phyloP scores from a whole-genome alignment of 2,113 vertebrate species.

The Pycnonotus jocosus region DNA sequence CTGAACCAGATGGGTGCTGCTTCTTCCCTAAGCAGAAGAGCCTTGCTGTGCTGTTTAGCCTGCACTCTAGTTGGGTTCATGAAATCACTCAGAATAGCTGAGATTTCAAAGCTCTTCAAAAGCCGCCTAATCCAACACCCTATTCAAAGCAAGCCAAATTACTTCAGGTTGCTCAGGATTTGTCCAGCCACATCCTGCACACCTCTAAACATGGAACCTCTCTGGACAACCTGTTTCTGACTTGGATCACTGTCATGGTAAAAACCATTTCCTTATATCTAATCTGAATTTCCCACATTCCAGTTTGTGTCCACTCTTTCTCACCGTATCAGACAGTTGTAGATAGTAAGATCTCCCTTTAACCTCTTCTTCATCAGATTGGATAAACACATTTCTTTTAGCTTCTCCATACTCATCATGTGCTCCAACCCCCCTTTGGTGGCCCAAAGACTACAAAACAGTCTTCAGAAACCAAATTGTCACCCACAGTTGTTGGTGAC shows the following conservation, averaged over 20 bases:
- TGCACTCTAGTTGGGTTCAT: background rate
- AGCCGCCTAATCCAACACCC: background rate
- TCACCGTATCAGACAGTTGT: background rate
- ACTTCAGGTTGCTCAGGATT: background rate
- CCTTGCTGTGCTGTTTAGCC: background rate
- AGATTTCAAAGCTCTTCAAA: background rate
- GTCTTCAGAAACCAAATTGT: background rate
- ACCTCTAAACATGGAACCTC: background rate
- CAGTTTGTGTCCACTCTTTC: background rate
- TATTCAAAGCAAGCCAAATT: background rate
- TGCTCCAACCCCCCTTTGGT: background rate
- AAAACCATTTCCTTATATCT: background rate
- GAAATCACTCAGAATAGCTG: background rate
- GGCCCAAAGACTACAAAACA: background rate
- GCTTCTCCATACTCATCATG: background rate
- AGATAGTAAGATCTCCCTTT: background rate
- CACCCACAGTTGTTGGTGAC: background rate
- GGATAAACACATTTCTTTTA: background rate
- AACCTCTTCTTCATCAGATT: background rate
- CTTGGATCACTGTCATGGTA: background rate
- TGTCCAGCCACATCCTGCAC: background rate
- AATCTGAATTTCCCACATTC: background rate
- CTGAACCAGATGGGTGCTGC: background rate
- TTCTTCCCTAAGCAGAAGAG: background rate
- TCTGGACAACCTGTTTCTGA: background rate